Evolutionary conservation across 2,888 invertebrate species (phyloP).

Genomic region (Zhengitettix transpicula): DNA sequence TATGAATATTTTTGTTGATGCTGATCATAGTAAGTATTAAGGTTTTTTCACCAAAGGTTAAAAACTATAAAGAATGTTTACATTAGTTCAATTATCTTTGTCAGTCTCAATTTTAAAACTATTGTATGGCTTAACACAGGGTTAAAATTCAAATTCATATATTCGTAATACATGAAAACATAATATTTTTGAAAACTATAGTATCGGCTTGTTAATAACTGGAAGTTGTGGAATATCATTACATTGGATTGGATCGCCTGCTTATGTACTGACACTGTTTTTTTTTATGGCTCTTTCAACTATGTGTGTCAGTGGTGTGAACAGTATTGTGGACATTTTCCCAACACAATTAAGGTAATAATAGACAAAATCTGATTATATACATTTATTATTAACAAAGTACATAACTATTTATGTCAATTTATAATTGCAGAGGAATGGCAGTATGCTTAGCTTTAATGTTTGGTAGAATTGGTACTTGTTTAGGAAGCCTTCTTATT

Average conservation of each 20-base stretch:
- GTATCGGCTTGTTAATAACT: slow-evolving; percentile 1
- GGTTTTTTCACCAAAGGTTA: too few species aligned
- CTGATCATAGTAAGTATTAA: too few species aligned
- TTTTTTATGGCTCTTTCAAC: slow-evolving; percentile 25
- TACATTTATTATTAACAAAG: neutral
- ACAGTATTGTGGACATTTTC: slow-evolving; percentile 25
- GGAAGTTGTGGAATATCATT: slow-evolving; percentile 8
- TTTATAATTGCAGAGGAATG: slow-evolving; percentile 21
- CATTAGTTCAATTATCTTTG: too few species aligned
- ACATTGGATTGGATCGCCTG: slow-evolving; percentile 7
- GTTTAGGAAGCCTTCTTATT: slow-evolving; percentile 5
- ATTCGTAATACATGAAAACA: too few species aligned
- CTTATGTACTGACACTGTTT: slow-evolving; percentile 7
- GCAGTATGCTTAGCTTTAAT: slow-evolving; percentile 18
- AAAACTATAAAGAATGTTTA: too few species aligned
- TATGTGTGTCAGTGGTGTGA: slow-evolving; percentile 24
- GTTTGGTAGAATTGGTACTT: slow-evolving; percentile 10
- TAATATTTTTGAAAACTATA: too few species aligned
- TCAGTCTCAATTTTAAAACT: too few species aligned
- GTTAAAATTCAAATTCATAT: too few species aligned
- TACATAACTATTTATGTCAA: neutral
- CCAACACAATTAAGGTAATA: slow-evolving; percentile 25
- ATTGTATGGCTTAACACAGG: too few species aligned
- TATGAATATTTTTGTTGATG: too few species aligned
- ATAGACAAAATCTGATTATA: too few species aligned